Base-by-base conservation (phyloP, 23 tunicate species). In the Corella eumyota region DNA sequence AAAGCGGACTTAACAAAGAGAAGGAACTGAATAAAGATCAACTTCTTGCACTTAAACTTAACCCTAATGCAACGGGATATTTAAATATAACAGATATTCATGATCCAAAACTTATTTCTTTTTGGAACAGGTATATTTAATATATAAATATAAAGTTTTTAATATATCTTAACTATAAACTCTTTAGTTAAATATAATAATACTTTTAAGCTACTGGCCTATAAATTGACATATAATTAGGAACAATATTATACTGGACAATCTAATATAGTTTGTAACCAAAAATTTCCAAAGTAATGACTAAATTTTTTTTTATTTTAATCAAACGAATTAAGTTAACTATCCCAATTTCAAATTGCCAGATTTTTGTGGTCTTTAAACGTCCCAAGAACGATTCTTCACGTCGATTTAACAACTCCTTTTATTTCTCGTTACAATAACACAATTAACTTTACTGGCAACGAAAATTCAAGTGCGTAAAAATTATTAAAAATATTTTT, bases 281-380 rank as follows among this genome's bases (percentile, higher is more conserved):
- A n/a, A n/a, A n/a, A n/a, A n/a, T n/a, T n/a, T n/a, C n/a, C n/a
- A n/a, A n/a, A n/a, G n/a, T n/a, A n/a, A n/a, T n/a, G n/a, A n/a
- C n/a, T n/a, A n/a, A n/a, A n/a, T n/a, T n/a, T n/a, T n/a, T n/a
- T n/a, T n/a, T n/a, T n/a, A n/a, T n/a, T n/a, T n/a, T n/a, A n/a
- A n/a, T n/a, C n/a, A n/a, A n/a, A n/a, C n/a, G n/a, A n/a, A n/a
- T n/a, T n/a, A n/a, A n/a, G n/a, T n/a, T n/a, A n/a, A n/a, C n/a
- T n/a, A n/a, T n/a, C n/a, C n/a, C n/a, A n/a, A n/a, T n/a, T n/a
- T n/a, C n/a, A n/a, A n/a, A n/a, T n/a, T n/a, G n/a, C n/a, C 3
- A 84, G 94, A 59, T 88, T 88, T 68, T 72, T 88, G 23, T 83
- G 96, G 74, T 76, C 79, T 2, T 62, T 88, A 3, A 88, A 67